Evolutionary conservation across 2,888 invertebrate genomes (phyloP), one percentile per base, ranked within the genome.

Genomic region (Caenorhabditis plicata): DNA sequence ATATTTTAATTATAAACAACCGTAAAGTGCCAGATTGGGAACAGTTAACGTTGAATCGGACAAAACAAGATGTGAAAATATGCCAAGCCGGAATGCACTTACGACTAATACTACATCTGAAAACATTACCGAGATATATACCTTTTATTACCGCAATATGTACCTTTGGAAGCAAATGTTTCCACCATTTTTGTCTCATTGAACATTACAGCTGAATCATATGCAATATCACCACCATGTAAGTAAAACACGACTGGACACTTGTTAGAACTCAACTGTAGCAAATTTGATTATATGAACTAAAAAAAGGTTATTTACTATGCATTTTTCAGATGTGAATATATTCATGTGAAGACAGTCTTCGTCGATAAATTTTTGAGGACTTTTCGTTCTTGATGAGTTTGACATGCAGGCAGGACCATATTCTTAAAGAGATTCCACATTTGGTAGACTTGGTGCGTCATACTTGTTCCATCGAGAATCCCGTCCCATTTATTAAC

Each of bases 201-300:
- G 58, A 74, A 77, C 76, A 74, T 74, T 8, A 73, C 70, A 1
- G 75, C 74, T 5, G 73, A 73, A 29, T 76, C 76, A 48, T 70
- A 76, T 25, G 49, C 58, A 27, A 75, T 47, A 3, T 48, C 65
- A n/a, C 77, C 77, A 5, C 77, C 77, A 38, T 77, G 77, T 11
- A 77, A 38, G 47, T 77, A 77, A 23, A 62, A 58, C 2, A 69
- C 57, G 1, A 75, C 66, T 4, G 76, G 66, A 36, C 77, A 77
- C 15, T 56, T 46, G 19, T 50, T 42, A 1, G 57, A 54, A 17
- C 39, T 44, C 51, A 43, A 19, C 19, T 44, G 35, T 17, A 22
- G 13, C 5, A 22, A 36, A 5, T n/a, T 9, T n/a, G 5, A 33
- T 19, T 19, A 9, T 4, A 43, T 26, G 15, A 27, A 22, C 27